These are phyloP conservation scores for Buceros bicornis DNA, from an alignment of 2,797 vertebrate genomes.

Conservation along the genomic window DNA sequence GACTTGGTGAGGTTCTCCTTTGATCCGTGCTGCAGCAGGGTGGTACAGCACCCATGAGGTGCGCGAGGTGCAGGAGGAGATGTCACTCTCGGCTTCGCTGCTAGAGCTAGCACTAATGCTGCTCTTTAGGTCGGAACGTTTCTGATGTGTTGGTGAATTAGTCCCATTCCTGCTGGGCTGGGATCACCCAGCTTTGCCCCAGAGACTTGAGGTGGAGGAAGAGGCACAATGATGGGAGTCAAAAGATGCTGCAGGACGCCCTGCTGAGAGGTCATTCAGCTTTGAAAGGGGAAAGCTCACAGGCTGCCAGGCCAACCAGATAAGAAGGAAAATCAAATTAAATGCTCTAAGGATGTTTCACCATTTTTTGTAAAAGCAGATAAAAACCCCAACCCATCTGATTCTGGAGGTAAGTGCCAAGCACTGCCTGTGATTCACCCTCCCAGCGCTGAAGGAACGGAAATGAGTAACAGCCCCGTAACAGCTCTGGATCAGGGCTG, in stretches of 20 bases:
- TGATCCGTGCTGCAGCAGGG: not conserved
- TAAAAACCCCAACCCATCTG: not conserved
- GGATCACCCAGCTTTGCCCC: not conserved
- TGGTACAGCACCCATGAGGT: not conserved
- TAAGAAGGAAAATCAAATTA: not conserved
- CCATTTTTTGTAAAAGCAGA: not conserved
- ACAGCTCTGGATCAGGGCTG: not conserved
- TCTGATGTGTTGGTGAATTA: not conserved
- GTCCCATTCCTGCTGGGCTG: not conserved
- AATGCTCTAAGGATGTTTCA: not conserved
- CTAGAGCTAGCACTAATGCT: not conserved
- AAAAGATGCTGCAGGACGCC: not conserved
- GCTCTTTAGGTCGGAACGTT: not conserved
- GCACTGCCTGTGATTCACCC: not conserved
- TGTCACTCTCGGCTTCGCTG: not conserved
- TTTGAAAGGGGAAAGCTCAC: not conserved
- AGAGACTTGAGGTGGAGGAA: not conserved
- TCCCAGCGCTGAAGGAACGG: not conserved
- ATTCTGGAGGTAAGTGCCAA: not conserved
- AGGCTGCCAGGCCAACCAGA: not conserved
- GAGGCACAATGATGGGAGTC: not conserved
- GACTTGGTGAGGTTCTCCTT: not conserved
- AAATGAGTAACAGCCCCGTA: not conserved
- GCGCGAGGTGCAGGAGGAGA: fast-evolving
- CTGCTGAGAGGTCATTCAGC: not conserved